phyloP scores from a whole-genome alignment of 2,888 invertebrate species.

The Orthonychiurus folsomi region DNA sequence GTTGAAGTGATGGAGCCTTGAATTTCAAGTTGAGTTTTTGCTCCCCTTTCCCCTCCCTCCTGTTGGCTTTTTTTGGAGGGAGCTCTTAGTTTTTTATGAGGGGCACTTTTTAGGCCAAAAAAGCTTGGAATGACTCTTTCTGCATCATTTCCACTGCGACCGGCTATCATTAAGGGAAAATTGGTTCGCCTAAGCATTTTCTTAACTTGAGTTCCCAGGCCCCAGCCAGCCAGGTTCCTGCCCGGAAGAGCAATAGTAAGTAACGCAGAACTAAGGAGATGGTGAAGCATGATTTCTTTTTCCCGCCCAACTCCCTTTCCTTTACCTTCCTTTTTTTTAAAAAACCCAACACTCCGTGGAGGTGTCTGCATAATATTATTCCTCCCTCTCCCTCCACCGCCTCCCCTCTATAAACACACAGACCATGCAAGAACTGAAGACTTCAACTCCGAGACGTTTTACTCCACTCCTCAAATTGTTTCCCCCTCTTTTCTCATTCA shows the following conservation, averaged over 20 bases:
- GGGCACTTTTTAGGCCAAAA: conserved; percentile 20
- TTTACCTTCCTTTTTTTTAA: background rate
- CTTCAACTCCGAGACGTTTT: background rate
- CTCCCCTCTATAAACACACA: no score
- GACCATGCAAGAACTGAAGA: no score
- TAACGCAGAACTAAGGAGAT: no score
- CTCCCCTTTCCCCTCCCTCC: background rate
- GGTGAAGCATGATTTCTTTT: conserved; percentile 1
- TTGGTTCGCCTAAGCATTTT: conserved; percentile 20
- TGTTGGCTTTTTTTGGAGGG: conserved; percentile 15
- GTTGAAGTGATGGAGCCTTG: conserved; percentile 2
- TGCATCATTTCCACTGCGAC: conserved; percentile 26
- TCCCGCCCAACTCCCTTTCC: background rate
- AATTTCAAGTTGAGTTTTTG: conserved; percentile 9
- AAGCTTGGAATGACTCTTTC: conserved; percentile 24
- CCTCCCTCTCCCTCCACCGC: no score
- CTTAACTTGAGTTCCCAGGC: conserved; percentile 12
- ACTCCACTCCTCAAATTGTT: conserved; percentile 1
- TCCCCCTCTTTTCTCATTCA: background rate
- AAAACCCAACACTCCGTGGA: background rate
- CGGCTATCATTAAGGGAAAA: conserved; percentile 24
- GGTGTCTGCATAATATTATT: background rate
- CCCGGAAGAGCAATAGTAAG: background rate
- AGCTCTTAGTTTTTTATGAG: conserved; percentile 11
- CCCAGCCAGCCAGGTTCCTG: background rate